Evolutionary conservation across 2,888 invertebrate species (phyloP), one percentile per base, ranked within the genome.

Genomic region (Latheticus oryzae): DNA sequence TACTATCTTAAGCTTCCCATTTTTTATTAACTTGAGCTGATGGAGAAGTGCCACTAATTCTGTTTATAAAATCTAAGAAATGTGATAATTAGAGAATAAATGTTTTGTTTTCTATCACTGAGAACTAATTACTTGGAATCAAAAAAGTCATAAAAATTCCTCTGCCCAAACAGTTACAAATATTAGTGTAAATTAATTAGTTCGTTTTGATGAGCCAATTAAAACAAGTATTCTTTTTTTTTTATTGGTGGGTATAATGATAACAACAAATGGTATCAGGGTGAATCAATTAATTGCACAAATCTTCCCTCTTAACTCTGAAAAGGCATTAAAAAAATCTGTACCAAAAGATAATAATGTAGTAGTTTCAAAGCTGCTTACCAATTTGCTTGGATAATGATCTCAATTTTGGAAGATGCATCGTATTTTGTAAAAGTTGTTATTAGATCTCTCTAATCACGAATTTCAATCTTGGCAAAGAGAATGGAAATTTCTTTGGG

Each of bases 91-190:
- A n/a, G n/a, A n/a, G n/a, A n/a, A n/a, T n/a, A n/a, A n/a, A n/a
- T n/a, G n/a, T n/a, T n/a, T n/a, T n/a, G n/a, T n/a, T n/a, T n/a
- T n/a, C n/a, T n/a, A n/a, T n/a, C n/a, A n/a, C n/a, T n/a, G n/a
- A n/a, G n/a, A n/a, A n/a, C n/a, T n/a, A n/a, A n/a, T n/a, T n/a
- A n/a, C n/a, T n/a, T n/a, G n/a, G n/a, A n/a, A n/a, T n/a, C n/a
- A n/a, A n/a, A n/a, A n/a, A n/a, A 8, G 11, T n/a, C 30, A 45
- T 45, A 45, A 45, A 45, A 45, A 45, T 45, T 45, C 45, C 9
- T 45, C 32, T 45, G 11, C 26, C 40, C 24, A 21, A 45, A 45
- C 45, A 45, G 45, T 45, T 45, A 45, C 45, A 45, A 19, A 45
- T 45, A 32, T 30, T 19, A 19, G 17, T 28, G 1, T 19, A 11